Conservation (phyloP, 2,888 invertebrate species). For the Campoletis raptor region DNA sequence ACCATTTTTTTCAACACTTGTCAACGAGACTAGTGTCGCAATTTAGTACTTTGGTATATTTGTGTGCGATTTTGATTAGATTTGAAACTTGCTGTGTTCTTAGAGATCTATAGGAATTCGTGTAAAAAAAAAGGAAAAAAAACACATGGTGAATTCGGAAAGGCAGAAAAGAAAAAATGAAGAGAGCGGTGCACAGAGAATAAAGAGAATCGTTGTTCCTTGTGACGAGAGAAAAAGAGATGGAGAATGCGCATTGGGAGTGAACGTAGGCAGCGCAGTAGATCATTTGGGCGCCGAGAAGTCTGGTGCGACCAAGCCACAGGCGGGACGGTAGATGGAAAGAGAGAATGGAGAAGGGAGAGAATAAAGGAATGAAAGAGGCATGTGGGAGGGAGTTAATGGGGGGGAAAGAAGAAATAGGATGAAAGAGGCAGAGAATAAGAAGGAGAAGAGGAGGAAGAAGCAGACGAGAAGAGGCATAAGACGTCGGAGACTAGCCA, state of each 20-base stretch:
- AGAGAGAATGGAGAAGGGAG: constrained; percentile 12
- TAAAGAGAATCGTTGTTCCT: constrained; percentile 11
- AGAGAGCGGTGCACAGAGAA: constrained; percentile 24
- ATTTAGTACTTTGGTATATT: not conserved
- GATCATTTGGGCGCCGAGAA: constrained; percentile 85
- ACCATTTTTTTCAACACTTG: not conserved
- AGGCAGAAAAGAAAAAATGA: constrained; percentile 28
- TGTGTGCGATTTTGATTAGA: not conserved
- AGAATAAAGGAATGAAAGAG: constrained; percentile 30
- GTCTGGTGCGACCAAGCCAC: constrained; percentile 80
- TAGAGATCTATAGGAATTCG: constrained; percentile 1
- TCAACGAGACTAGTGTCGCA: not conserved
- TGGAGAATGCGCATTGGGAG: constrained; percentile 69
- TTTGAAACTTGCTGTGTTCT: not conserved
- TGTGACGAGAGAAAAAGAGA: constrained; percentile 40
- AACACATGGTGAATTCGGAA: not conserved
- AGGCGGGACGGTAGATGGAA: constrained; percentile 42
- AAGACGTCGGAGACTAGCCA: constrained; percentile 70
- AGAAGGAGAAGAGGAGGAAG: constrained; percentile 41
- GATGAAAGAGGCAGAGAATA: constrained; percentile 19
- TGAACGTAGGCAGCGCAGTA: constrained; percentile 74
- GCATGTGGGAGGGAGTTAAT: not conserved
- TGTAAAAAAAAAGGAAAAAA: not conserved
- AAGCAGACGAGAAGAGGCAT: constrained; percentile 45
- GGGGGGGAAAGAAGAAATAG: not conserved